phyloP scores from a whole-genome alignment of 2,113 vertebrate genomes.

The Menidia beryllina region DNA sequence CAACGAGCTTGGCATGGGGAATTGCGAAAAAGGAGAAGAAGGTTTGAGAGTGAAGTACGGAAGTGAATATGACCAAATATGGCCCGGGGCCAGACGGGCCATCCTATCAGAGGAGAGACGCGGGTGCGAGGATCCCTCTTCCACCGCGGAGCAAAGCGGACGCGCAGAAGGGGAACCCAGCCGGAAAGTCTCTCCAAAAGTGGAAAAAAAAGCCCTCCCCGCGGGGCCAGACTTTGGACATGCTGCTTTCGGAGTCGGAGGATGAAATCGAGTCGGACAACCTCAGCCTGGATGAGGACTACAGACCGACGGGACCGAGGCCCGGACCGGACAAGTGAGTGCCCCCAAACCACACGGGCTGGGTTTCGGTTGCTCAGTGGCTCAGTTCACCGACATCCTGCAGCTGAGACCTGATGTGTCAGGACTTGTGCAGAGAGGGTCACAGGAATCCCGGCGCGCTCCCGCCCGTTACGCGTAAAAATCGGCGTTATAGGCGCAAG shows the following conservation, averaged over 20 bases:
- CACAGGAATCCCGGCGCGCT: too few relatives aligned
- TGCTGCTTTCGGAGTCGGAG: constrained; percentile 47
- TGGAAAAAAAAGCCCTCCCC: background rate
- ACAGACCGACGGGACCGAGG: constrained; percentile 15
- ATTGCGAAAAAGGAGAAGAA: background rate
- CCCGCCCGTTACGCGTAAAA: too few relatives aligned
- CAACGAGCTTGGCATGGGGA: background rate
- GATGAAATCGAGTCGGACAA: constrained; percentile 41
- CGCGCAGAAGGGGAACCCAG: background rate
- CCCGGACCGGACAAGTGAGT: constrained; percentile 51
- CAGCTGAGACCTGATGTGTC: background rate
- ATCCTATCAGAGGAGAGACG: background rate
- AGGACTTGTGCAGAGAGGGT: background rate
- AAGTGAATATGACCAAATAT: background rate
- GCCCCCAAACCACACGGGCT: background rate
- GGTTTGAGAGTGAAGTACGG: background rate
- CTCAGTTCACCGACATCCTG: too few relatives aligned
- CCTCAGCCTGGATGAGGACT: constrained; percentile 39
- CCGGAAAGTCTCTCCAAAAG: background rate
- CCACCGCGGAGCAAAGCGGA: background rate
- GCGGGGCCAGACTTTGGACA: background rate
- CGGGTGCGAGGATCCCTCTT: background rate
- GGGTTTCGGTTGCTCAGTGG: too few relatives aligned
- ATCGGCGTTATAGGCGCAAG: too few relatives aligned
- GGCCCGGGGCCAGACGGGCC: background rate